phyloP scores from a whole-genome alignment of 2,797 vertebrate species.

The Dipus sagitta region DNA sequence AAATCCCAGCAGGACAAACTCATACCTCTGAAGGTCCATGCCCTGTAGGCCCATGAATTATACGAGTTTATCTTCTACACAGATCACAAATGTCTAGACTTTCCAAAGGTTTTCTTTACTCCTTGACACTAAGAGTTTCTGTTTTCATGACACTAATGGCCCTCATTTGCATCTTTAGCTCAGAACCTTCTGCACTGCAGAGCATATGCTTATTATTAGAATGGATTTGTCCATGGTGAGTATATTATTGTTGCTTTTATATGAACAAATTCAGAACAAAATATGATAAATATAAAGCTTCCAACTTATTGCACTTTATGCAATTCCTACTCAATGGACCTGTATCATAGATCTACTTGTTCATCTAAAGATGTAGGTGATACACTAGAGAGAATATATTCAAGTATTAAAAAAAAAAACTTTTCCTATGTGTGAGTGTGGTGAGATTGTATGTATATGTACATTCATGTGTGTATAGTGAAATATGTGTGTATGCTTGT shows the following conservation, averaged over 20 bases:
- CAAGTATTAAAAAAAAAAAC: not conserved
- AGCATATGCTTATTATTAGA: not conserved
- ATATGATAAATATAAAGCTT: not conserved
- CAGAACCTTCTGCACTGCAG: not conserved
- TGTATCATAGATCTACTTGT: not conserved
- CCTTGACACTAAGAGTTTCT: not conserved
- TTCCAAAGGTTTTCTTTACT: conserved; percentile 15
- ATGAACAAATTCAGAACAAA: not conserved
- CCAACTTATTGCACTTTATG: not conserved
- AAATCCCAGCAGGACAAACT: not conserved
- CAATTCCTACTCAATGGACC: not conserved
- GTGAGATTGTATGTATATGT: too few relatives aligned
- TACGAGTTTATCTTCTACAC: not conserved
- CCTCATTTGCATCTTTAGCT: not conserved
- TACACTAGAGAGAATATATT: not conserved
- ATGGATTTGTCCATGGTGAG: not conserved
- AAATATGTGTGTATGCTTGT: too few relatives aligned
- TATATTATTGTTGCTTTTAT: not conserved
- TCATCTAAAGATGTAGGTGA: not conserved
- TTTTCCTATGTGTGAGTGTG: too few relatives aligned
- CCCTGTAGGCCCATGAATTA: not conserved
- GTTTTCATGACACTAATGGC: not conserved
- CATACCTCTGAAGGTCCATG: not conserved
- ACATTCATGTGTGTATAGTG: too few relatives aligned
- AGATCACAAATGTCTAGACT: not conserved